A percentile compares a stretch with the other conserved stretches of the same genome.
phyloP scores from a whole-genome alignment of 2,113 vertebrate species.

The Saiga tatarica region DNA sequence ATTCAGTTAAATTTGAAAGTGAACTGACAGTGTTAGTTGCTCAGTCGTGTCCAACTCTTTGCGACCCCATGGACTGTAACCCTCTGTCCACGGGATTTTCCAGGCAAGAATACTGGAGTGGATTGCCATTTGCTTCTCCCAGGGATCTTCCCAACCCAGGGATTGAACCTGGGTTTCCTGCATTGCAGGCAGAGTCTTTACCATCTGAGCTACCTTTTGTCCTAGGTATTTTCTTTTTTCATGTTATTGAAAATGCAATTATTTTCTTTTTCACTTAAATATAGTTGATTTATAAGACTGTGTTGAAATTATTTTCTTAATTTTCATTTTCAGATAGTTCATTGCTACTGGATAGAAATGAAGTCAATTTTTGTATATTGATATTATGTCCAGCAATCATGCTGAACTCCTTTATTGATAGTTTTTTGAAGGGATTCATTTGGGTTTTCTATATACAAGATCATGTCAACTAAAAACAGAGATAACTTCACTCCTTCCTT shows the following conservation, averaged over 20 bases:
- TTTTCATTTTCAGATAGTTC: background rate
- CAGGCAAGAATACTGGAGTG: background rate
- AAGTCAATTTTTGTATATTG: background rate
- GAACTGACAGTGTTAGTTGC: background rate
- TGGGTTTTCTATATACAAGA: background rate
- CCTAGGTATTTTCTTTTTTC: background rate
- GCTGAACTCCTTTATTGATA: background rate
- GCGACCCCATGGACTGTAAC: background rate
- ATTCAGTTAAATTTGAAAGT: background rate
- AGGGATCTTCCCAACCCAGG: background rate
- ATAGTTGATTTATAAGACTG: background rate
- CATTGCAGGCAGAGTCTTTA: background rate
- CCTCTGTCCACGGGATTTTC: background rate
- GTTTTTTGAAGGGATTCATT: background rate
- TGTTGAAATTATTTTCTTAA: background rate
- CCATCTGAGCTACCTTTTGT: background rate
- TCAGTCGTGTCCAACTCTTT: accelerated
- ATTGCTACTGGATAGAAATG: background rate
- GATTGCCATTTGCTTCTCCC: background rate
- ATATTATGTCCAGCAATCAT: background rate
- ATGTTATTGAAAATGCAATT: background rate
- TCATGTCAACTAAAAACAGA: background rate
- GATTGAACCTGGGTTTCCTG: accelerated
- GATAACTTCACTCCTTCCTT: background rate
- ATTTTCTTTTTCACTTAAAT: background rate